Percentiles rank a stretch among this genome's conserved stretches.
Conservation (phyloP, 2,888 invertebrate species). For the Gari tellinella region DNA sequence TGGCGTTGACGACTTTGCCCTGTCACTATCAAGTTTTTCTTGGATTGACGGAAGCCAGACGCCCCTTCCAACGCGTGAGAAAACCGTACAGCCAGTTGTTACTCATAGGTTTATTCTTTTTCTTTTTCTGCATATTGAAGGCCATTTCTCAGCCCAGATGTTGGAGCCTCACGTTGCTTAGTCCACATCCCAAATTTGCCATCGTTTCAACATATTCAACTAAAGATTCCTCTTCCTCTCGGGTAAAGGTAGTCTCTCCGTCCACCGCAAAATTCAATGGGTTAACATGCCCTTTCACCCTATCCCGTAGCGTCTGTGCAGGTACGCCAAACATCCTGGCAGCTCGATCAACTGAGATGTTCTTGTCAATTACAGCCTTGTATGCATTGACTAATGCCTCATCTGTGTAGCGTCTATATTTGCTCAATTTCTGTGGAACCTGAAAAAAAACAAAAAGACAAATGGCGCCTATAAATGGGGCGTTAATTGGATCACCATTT, state of each 20-base stretch:
- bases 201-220: conserved; percentile 23
- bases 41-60: conserved; percentile 7
- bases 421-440: no score
- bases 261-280: neutral
- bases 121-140: neutral
- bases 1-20: conserved; percentile 1
- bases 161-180: conserved; percentile 10
- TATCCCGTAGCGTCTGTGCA: conserved; percentile 11
- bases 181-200: conserved; percentile 27
- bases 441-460: no score
- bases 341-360: neutral
- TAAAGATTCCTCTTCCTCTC: conserved; percentile 9
- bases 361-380: neutral
- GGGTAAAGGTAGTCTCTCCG: conserved; percentile 3
- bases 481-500: no score
- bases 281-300: conserved; percentile 8
- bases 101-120: conserved; percentile 8
- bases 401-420: neutral
- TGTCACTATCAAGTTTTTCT: conserved; percentile 25
- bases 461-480: no score
- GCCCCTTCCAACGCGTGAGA: conserved; percentile 3
- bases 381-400: neutral
- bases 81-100: conserved; percentile 27
- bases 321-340: conserved; percentile 1
- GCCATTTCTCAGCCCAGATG: conserved; percentile 11